phyloP scores from a whole-genome alignment of 2,888 invertebrate species.

The Nomada ruficornis region DNA sequence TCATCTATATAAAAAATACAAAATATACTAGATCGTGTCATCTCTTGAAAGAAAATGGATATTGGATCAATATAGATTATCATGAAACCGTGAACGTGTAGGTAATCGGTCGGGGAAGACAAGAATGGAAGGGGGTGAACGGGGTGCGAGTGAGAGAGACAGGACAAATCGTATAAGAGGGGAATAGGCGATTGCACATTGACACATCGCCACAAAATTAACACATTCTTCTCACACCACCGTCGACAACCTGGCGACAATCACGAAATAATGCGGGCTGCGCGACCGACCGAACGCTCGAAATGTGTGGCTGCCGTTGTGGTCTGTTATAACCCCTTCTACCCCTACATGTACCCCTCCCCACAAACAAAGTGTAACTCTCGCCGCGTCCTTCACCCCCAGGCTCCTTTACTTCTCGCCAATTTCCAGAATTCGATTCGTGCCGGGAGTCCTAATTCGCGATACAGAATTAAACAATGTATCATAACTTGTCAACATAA shows the following conservation, averaged over 20 bases:
- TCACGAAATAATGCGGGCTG: conserved; percentile 82
- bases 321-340: conserved; percentile 78
- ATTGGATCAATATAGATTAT: too few relatives aligned
- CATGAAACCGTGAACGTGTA: too few relatives aligned
- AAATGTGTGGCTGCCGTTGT: conserved; percentile 81
- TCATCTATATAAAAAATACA: too few relatives aligned
- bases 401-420: conserved; percentile 22
- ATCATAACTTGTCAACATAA: too few relatives aligned
- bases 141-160: neutral
- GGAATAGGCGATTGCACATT: conserved; percentile 68
- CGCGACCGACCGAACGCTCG: conserved; percentile 76
- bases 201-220: conserved; percentile 81
- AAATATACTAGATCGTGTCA: too few relatives aligned
- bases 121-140: neutral
- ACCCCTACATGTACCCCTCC: conserved; percentile 37
- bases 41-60: too few relatives aligned
- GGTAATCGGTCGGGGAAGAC: neutral
- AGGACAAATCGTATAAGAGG: conserved; percentile 18
- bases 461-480: neutral
- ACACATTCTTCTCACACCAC: conserved; percentile 81
- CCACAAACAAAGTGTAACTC: conserved; percentile 60
- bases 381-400: conserved; percentile 7
- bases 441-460: neutral
- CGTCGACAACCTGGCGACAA: conserved; percentile 77
- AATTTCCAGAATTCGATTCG: conserved; percentile 1